Percentiles rank a stretch among this genome's conserved stretches.
Conservation (phyloP, 2,888 invertebrate species). For the Pristionchus japonicus region DNA sequence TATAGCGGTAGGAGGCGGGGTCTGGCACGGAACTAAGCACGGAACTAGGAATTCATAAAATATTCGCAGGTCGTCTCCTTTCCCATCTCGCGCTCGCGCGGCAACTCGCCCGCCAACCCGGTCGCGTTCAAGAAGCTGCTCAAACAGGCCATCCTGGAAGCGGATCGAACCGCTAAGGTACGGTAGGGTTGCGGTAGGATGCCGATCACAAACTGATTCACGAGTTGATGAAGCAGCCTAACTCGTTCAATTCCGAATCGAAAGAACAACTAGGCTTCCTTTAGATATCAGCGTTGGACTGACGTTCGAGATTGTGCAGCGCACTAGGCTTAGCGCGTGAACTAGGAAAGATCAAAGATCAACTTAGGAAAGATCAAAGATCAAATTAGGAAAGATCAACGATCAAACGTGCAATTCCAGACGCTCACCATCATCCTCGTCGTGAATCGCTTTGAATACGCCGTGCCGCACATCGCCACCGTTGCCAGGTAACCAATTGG, state of each 20-base stretch:
- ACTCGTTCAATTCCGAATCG: no score
- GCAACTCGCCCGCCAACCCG: background rate
- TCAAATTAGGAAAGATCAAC: background rate
- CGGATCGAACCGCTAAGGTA: background rate
- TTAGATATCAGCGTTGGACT: no score
- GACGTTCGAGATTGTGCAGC: no score
- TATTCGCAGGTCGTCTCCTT: background rate
- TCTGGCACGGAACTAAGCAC: slow-evolving; percentile 56
- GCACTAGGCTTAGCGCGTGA: background rate
- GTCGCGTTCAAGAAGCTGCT: slow-evolving; percentile 11
- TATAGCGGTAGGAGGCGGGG: slow-evolving; percentile 83
- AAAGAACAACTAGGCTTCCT: no score
- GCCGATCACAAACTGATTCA: background rate
- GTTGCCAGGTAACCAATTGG: no score
- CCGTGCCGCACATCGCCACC: background rate
- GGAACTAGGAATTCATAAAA: background rate
- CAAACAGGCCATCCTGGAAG: background rate
- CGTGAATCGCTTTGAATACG: background rate
- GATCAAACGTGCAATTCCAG: background rate
- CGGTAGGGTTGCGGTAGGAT: background rate
- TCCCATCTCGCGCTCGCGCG: background rate
- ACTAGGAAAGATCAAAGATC: background rate
- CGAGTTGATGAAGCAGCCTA: no score
- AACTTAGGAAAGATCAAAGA: background rate
- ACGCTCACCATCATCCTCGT: background rate